Conservation (phyloP, 37 sponge, comb jelly and placozoan genomes). For the Bolinopsis microptera region DNA sequence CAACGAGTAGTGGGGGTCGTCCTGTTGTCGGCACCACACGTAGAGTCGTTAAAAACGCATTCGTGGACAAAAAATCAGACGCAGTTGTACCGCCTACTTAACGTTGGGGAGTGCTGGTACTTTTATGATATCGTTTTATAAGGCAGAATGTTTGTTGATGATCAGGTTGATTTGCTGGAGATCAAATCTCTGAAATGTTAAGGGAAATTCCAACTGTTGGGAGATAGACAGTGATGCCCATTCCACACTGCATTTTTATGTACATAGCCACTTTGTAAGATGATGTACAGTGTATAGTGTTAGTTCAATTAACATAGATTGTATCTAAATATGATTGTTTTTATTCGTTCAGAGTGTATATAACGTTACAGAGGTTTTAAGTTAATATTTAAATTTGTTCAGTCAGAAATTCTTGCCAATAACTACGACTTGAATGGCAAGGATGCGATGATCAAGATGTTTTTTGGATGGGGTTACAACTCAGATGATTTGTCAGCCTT, state of each 20-base stretch:
- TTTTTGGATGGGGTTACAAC: too few relatives aligned
- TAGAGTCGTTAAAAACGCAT: slow-evolving; percentile 44
- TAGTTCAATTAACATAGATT: neutral
- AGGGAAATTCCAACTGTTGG: too few relatives aligned
- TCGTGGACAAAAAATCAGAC: slow-evolving; percentile 8
- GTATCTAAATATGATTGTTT: neutral
- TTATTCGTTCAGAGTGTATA: neutral
- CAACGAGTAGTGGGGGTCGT: neutral
- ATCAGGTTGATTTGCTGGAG: too few relatives aligned
- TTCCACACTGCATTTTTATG: too few relatives aligned
- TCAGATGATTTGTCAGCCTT: too few relatives aligned
- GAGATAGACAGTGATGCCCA: too few relatives aligned
- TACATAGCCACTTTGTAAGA: neutral
- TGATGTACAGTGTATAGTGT: neutral
- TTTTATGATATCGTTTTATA: too few relatives aligned
- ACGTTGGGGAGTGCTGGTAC: too few relatives aligned
- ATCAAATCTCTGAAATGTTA: too few relatives aligned
- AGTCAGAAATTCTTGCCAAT: neutral
- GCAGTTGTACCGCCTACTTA: slow-evolving; percentile 51
- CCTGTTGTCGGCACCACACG: neutral
- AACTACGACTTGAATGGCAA: too few relatives aligned
- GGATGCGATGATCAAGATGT: too few relatives aligned
- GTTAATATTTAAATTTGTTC: neutral
- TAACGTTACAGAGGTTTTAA: neutral
- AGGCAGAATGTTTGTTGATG: too few relatives aligned